Percentiles rank a stretch among this genome's conserved stretches.
Conservation (phyloP, 2,113 vertebrate genomes). For the Serilophus lunatus region DNA sequence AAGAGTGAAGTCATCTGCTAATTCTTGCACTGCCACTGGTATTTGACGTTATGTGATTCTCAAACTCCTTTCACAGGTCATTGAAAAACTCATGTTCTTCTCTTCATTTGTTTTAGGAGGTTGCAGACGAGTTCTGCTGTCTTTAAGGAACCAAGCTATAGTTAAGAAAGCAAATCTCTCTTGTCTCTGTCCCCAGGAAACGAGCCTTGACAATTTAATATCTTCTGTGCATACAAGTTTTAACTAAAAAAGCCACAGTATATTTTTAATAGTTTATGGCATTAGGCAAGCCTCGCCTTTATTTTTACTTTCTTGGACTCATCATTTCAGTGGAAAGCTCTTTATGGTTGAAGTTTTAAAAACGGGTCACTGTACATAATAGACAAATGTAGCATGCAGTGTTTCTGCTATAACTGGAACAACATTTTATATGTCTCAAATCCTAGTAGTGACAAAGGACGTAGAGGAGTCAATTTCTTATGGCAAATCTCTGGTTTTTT, state of each 20-base stretch:
- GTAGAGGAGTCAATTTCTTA: neutral
- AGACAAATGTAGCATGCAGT: neutral
- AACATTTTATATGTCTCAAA: neutral
- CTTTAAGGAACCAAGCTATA: neutral
- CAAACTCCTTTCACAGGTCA: neutral
- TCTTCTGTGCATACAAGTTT: neutral
- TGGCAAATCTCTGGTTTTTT: fast-evolving
- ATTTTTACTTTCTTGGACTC: neutral
- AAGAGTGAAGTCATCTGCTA: neutral
- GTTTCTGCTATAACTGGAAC: neutral
- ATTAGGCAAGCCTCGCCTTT: neutral
- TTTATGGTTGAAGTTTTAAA: neutral
- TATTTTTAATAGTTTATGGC: neutral
- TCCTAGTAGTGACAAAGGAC: neutral
- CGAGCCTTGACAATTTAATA: neutral
- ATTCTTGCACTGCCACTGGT: neutral
- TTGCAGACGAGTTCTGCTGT: neutral
- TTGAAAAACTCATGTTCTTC: neutral
- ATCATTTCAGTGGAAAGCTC: neutral
- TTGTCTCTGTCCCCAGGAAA: neutral
- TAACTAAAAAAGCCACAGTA: neutral
- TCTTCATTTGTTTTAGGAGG: neutral
- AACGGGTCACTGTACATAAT: neutral
- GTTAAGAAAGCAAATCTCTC: neutral
- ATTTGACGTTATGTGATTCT: neutral